Percentiles rank a stretch among this genome's conserved stretches.
phyloP scores from a whole-genome alignment of 2,113 vertebrate species.

The Eudyptes chrysolophus region DNA sequence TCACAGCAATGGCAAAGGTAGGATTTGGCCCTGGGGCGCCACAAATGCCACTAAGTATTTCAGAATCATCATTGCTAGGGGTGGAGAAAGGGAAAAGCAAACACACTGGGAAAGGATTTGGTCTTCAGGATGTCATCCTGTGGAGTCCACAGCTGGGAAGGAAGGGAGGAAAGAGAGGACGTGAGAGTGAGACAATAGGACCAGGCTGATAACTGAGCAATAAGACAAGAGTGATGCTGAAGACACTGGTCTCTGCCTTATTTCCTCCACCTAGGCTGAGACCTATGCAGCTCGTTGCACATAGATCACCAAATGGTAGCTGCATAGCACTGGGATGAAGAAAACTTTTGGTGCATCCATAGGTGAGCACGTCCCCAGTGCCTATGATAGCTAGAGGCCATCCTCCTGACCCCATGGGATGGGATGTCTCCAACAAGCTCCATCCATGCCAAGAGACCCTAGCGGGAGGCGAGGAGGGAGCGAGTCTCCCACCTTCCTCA shows the following conservation, averaged over 20 bases:
- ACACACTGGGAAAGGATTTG: not conserved
- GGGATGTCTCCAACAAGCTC: not conserved
- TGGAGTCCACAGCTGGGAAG: not conserved
- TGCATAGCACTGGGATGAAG: not conserved
- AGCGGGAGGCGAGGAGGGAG: accelerated
- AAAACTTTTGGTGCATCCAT: not conserved
- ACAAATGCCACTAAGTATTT: not conserved
- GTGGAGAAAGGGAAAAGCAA: not conserved
- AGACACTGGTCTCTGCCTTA: not conserved
- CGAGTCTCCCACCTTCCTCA: accelerated
- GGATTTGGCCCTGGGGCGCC: not conserved
- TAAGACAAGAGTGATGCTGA: not conserved
- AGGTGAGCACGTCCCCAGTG: accelerated
- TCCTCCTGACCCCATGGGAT: accelerated
- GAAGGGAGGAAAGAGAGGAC: not conserved
- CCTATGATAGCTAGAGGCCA: not conserved
- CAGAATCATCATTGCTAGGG: not conserved
- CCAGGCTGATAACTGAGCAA: not conserved
- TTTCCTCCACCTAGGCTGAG: not conserved
- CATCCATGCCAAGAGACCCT: accelerated
- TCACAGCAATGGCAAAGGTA: not conserved
- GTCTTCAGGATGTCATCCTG: not conserved
- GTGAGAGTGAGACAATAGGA: not conserved
- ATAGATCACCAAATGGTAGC: accelerated
- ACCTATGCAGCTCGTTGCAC: not conserved